phyloP scores from a whole-genome alignment of 1,140 invertebrate species.

The Chionoecetes opilio region DNA sequence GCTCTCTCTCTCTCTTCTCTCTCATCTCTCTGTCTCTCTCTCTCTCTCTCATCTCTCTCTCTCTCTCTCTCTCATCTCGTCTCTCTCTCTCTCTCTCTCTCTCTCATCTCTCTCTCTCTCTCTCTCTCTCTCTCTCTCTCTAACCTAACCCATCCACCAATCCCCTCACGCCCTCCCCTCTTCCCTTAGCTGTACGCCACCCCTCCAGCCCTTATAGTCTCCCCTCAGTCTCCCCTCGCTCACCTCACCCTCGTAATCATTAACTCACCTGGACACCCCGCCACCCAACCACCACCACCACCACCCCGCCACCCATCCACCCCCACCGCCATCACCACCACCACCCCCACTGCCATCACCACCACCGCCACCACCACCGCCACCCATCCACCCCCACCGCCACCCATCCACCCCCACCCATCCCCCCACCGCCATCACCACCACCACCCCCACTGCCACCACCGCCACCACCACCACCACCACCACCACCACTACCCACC shows the following conservation, averaged over 20 bases:
- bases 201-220: background rate
- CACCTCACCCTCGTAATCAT: conserved; percentile 57
- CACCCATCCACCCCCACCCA: background rate
- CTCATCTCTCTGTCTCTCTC: background rate
- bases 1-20: background rate
- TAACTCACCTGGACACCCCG: conserved; percentile 35
- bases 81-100: background rate
- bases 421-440: background rate
- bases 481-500: no score
- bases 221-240: conserved; percentile 11
- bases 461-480: background rate
- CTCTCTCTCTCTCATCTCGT: background rate
- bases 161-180: background rate
- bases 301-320: background rate
- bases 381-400: background rate
- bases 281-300: background rate
- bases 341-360: background rate
- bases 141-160: no score
- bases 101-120: background rate
- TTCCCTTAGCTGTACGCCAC: background rate
- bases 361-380: background rate
- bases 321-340: background rate
- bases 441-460: background rate
- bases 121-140: background rate
- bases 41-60: background rate